Evolutionary conservation across 2,888 invertebrate species (phyloP).

Genomic region (Acanthosoma haemorrhoidale): DNA sequence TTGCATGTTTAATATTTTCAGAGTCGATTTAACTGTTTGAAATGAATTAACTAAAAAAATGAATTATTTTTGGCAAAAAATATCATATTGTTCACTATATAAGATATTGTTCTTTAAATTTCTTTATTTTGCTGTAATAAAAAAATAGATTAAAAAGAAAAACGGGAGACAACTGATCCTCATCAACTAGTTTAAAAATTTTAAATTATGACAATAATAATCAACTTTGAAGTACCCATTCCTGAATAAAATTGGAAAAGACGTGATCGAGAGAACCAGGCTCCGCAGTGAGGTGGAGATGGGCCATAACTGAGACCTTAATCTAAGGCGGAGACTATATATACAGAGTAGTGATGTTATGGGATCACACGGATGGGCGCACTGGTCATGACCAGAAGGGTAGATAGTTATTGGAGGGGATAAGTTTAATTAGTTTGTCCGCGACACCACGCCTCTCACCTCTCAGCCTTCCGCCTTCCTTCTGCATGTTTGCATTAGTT

Average conservation of each 20-base stretch:
- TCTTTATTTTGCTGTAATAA: too few species aligned
- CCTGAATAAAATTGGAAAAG: background rate
- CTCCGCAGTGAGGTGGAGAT: background rate
- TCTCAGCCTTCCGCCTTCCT: background rate
- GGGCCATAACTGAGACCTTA: background rate
- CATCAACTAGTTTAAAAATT: too few species aligned
- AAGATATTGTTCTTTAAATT: too few species aligned
- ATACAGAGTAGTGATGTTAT: background rate
- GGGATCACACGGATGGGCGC: background rate
- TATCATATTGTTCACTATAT: too few species aligned
- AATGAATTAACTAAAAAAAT: too few species aligned
- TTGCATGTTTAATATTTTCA: too few species aligned
- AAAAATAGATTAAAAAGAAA: too few species aligned
- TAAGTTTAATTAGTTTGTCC: slow-evolving; percentile 17
- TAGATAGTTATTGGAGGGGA: slow-evolving; percentile 17
- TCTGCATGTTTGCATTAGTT: background rate
- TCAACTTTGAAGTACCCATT: background rate
- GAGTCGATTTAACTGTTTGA: too few species aligned
- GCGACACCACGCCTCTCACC: background rate
- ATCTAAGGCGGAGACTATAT: background rate
- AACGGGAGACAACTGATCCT: too few species aligned
- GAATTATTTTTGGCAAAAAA: too few species aligned
- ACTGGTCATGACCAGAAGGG: slow-evolving; percentile 15
- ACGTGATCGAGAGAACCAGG: background rate
- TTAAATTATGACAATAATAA: background rate